Evolutionary conservation across 2,113 vertebrate genomes (phyloP), one percentile per base, ranked within the genome.

Genomic region (Pimephales promelas): DNA sequence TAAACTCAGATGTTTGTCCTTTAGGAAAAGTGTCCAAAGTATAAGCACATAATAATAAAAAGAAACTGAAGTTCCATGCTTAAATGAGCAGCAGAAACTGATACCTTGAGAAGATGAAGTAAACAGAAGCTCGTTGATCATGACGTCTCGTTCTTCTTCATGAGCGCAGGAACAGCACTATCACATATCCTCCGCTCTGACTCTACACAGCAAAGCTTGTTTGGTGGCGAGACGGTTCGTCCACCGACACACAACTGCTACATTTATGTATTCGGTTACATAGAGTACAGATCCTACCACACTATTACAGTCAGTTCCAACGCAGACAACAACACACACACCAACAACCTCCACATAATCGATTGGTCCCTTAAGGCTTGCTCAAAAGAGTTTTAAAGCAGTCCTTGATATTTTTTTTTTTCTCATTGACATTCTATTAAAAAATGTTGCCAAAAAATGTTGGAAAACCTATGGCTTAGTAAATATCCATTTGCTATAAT

Each of bases 311-410:
- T 59, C 56, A 3, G 56, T 10, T 24, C 56, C 0, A n/a, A n/a
- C 57, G 81, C 83, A 86, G 4, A 77, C 36, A 85, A 85, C n/a
- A n/a, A n/a, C n/a, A n/a, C n/a, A n/a, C 0, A 86, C 66, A 62
- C 87, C 83, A 90, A 86, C 84, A 81, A 90, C 87, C 84, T 82
- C 81, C 86, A 89, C 89, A 84, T 8, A 8, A 20, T 54, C 52
- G 1, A 22, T 93, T 95, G 94, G 93, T 95, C 93, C 93, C 93
- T 92, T 92, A 93, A 95, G 91, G 90, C 93, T 92, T 90, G 90
- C 91, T 90, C 89, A 90, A 86, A 88, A 91, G 82, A 92, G 89
- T 91, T 89, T 82, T 80, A 85, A 88, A 91, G 87, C 84, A 85
- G 79, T 89, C 73, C 68, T 80, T 57, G 52, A 86, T 86, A 79